A percentile compares a stretch with the other conserved stretches of the same genome.
Conservation (phyloP, 2,888 invertebrate species). For the Synanthedon tipuliformis region DNA sequence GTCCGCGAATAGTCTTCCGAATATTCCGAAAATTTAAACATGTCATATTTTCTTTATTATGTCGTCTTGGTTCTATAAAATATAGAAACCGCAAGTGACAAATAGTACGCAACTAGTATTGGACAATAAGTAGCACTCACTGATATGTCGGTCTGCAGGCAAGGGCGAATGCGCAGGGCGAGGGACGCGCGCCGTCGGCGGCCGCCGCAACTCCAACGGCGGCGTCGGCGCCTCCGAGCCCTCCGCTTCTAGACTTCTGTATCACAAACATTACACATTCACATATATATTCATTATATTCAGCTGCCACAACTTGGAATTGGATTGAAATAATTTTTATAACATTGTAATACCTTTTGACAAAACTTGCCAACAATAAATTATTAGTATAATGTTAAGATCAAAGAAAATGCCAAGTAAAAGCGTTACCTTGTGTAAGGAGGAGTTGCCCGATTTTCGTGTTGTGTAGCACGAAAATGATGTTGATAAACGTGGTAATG, state of each 20-base stretch:
- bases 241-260: slow-evolving; percentile 68
- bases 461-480: slow-evolving; percentile 62
- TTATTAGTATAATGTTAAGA: neutral
- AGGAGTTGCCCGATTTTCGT: slow-evolving; percentile 50
- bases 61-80: no score
- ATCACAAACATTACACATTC: neutral
- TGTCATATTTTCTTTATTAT: no score
- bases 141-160: slow-evolving; percentile 71
- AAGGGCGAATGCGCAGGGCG: slow-evolving; percentile 78
- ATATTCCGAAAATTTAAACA: no score
- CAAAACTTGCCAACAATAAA: neutral
- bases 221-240: slow-evolving; percentile 76
- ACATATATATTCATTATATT: no score
- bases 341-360: no score
- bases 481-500: slow-evolving; percentile 67
- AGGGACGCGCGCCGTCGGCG: slow-evolving; percentile 72
- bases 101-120: neutral
- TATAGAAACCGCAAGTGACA: neutral
- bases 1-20: no score
- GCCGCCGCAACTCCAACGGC: slow-evolving; percentile 77
- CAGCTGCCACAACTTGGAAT: no score
- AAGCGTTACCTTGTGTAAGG: slow-evolving; percentile 47
- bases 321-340: no score
- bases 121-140: slow-evolving; percentile 16
- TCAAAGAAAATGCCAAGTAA: neutral